phyloP scores from a whole-genome alignment of 1,140 invertebrate species.

The Drosophila varians region DNA sequence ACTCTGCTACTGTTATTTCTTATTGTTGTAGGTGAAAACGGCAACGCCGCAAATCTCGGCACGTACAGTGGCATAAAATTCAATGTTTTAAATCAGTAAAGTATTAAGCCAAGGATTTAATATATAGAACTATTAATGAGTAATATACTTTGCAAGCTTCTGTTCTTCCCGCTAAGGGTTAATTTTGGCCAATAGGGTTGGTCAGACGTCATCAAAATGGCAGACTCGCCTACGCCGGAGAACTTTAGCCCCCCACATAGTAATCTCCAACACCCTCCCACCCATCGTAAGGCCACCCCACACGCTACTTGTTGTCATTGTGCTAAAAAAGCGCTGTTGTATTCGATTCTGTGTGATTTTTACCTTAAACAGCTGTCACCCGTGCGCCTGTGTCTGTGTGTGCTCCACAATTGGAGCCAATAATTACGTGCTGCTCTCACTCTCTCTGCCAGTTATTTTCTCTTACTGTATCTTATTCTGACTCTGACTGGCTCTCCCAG shows the following conservation, averaged over 20 bases:
- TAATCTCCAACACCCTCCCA: neutral
- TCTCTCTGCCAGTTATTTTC: too few species aligned
- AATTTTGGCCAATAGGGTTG: neutral
- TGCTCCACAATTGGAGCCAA: slow-evolving; percentile 59
- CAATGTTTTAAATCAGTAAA: neutral
- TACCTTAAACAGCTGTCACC: slow-evolving; percentile 77
- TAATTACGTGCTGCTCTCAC: slow-evolving; percentile 37
- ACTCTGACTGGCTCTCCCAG: slow-evolving; percentile 7
- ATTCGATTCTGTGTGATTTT: slow-evolving; percentile 45
- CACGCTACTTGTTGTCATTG: slow-evolving; percentile 63
- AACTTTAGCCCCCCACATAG: neutral
- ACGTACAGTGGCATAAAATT: slow-evolving; percentile 19
- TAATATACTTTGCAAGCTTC: too few species aligned
- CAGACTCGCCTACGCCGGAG: neutral
- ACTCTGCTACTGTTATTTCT: slow-evolving; percentile 4
- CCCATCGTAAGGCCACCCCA: neutral
- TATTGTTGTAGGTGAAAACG: slow-evolving; percentile 54
- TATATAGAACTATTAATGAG: too few species aligned
- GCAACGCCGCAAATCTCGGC: slow-evolving; percentile 61
- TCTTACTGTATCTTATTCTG: slow-evolving; percentile 4
- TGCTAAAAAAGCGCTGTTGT: slow-evolving; percentile 21
- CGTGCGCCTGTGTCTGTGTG: slow-evolving; percentile 26
- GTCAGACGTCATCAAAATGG: neutral
- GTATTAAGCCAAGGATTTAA: too few species aligned
- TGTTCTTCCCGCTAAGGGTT: too few species aligned